Percentiles rank a stretch among this genome's conserved stretches.
These are phyloP conservation scores for Eledone cirrhosa DNA, from an alignment of 2,888 invertebrate species.

Conservation along the genomic window DNA sequence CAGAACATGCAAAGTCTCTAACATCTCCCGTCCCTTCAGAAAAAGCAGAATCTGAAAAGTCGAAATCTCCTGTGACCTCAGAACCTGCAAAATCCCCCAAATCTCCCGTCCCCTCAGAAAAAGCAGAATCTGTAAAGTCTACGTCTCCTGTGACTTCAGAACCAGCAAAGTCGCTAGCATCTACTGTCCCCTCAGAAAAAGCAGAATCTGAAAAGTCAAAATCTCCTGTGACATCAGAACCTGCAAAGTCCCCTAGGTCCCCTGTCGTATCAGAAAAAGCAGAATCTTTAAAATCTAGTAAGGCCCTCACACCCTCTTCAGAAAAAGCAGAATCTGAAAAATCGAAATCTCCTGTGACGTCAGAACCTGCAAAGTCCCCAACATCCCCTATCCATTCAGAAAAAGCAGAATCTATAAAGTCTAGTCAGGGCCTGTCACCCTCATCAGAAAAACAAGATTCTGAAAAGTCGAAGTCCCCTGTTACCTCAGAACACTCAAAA, in stretches of 20 bases:
- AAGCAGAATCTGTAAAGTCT: neutral
- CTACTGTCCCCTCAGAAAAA: neutral
- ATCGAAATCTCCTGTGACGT: neutral
- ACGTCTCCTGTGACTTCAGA: neutral
- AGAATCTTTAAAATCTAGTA: neutral
- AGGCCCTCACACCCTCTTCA: no score
- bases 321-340: no score
- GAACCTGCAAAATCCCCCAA: neutral
- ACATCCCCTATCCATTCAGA: conserved; percentile 3
- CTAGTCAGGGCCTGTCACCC: neutral
- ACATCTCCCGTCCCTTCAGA: no score
- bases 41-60: conserved; percentile 8
- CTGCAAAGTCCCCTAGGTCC: neutral
- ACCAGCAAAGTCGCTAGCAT: neutral
- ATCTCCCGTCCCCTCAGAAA: neutral
- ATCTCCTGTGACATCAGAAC: neutral
- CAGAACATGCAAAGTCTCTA: no score
- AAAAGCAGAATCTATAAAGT: conserved; percentile 17
- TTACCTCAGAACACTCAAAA: neutral
- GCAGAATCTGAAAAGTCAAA: neutral
- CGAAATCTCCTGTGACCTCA: neutral
- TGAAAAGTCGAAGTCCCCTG: conserved; percentile 4
- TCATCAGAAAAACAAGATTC: neutral
- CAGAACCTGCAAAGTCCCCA: neutral
- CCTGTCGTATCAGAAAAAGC: neutral